Evolutionary conservation across 1,140 invertebrate genomes (phyloP).

Genomic region (Heliothis virescens): DNA sequence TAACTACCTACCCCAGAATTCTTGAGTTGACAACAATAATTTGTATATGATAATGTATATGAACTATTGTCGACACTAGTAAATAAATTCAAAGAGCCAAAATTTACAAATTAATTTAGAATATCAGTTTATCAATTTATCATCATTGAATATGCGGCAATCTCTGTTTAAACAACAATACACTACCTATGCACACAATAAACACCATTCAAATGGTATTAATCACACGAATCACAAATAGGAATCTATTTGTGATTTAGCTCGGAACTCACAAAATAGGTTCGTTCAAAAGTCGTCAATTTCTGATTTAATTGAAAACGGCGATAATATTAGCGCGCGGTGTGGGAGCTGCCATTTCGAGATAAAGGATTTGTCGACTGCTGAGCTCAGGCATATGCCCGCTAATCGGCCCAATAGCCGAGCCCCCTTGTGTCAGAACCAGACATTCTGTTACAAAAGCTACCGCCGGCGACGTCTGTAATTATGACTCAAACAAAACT

Average conservation of each 20-base stretch:
- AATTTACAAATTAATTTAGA: too few species aligned
- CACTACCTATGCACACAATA: neutral
- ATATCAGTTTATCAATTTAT: neutral
- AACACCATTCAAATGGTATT: neutral
- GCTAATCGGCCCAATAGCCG: conserved; percentile 55
- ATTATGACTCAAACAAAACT: conserved; percentile 28
- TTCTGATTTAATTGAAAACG: conserved; percentile 62
- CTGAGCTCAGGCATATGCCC: conserved; percentile 56
- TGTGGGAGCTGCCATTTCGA: conserved; percentile 52
- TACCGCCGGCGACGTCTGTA: conserved; percentile 21
- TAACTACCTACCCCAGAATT: too few species aligned
- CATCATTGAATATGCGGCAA: conserved; percentile 3
- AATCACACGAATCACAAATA: conserved; percentile 33
- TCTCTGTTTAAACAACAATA: neutral
- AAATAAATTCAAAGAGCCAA: too few species aligned
- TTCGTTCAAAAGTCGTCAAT: conserved; percentile 60
- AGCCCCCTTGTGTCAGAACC: conserved; percentile 49
- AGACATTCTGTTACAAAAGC: conserved; percentile 41
- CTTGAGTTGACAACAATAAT: too few species aligned
- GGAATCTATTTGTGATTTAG: conserved; percentile 30
- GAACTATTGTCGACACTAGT: too few species aligned
- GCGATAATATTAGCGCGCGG: conserved; percentile 61
- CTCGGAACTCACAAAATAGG: conserved; percentile 33
- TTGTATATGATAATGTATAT: too few species aligned
- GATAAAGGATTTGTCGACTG: conserved; percentile 68